These are phyloP conservation scores for Helarctos malayanus DNA, from an alignment of 2,797 vertebrate species.

Conservation along the genomic window DNA sequence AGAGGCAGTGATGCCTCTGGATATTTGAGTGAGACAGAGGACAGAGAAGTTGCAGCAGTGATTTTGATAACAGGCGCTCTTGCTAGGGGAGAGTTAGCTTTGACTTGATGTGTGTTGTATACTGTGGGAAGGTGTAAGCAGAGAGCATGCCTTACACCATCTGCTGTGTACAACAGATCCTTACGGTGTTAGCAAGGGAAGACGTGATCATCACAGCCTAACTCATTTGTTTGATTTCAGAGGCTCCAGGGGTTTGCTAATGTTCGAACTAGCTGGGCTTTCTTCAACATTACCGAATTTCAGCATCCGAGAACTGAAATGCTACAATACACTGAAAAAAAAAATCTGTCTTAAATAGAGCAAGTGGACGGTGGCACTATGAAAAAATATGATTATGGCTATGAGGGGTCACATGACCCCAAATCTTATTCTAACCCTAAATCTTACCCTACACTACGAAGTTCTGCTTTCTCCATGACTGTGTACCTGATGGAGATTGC, in stretches of 20 bases:
- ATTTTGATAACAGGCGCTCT: neutral
- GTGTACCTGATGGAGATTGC: neutral
- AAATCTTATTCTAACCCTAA: neutral
- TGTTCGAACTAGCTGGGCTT: neutral
- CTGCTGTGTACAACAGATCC: neutral
- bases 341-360: neutral
- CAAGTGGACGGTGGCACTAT: neutral
- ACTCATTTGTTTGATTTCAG: neutral
- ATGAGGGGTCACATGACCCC: neutral
- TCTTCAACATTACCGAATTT: conserved; percentile 26
- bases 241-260: neutral
- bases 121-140: neutral
- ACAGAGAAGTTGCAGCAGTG: neutral
- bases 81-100: neutral
- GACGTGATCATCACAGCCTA: neutral
- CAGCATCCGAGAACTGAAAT: neutral
- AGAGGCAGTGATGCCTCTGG: neutral
- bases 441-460: neutral
- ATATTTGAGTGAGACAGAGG: neutral
- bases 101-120: neutral
- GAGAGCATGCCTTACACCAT: neutral
- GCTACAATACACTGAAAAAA: neutral
- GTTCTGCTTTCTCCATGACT: neutral
- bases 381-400: neutral
- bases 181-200: neutral